phyloP scores from a whole-genome alignment of 2,888 invertebrate genomes.

The Limnephilus auricula region DNA sequence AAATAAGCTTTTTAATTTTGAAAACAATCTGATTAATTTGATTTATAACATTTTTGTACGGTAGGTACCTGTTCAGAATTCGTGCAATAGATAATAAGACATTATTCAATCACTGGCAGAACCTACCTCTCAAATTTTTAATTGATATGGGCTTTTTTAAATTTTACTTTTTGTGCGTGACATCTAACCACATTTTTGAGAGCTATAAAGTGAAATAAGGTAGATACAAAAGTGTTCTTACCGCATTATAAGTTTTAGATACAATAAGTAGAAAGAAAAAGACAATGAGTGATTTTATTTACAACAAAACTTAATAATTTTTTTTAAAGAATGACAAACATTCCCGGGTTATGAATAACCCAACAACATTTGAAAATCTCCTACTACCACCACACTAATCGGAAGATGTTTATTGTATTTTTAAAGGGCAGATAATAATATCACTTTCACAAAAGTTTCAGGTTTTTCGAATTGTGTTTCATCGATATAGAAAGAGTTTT shows the following conservation, averaged over 20 bases:
- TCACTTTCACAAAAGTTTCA: no score
- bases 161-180: background rate
- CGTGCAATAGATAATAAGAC: background rate
- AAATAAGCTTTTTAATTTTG: background rate
- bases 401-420: no score
- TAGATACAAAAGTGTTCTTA: background rate
- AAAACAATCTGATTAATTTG: background rate
- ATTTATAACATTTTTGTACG: background rate
- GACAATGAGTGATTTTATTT: slow-evolving; percentile 10
- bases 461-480: no score
- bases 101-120: background rate
- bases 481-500: no score
- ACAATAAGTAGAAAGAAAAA: background rate
- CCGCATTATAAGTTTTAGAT: background rate
- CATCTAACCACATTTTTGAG: background rate
- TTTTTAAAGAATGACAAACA: no score
- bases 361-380: no score
- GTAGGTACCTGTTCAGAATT: background rate
- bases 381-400: no score
- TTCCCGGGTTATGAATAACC: no score
- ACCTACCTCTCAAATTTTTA: background rate
- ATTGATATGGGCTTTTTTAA: background rate
- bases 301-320: background rate
- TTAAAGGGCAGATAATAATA: no score
- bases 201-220: background rate